Percentiles rank a stretch among this genome's conserved stretches.
Evolutionary conservation across 2,888 invertebrate genomes (phyloP).

Genomic region (Electrophaes corylata): DNA sequence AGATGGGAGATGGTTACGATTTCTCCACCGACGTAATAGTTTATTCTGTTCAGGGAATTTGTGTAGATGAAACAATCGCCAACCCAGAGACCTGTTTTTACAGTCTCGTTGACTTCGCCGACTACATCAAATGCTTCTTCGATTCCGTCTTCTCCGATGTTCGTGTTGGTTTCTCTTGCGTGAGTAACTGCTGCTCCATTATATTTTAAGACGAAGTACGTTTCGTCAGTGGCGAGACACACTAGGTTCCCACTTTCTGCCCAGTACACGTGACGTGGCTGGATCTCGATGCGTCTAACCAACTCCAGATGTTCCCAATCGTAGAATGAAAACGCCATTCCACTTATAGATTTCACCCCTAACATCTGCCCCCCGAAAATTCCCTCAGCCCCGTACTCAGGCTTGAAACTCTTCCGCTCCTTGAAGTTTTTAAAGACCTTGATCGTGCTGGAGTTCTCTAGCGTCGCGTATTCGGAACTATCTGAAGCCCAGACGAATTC

Average conservation of each 20-base stretch:
- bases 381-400: constrained; percentile 98
- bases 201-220: constrained; percentile 96
- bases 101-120: constrained; percentile 94
- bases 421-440: constrained; percentile 99
- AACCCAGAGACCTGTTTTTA: constrained; percentile 98
- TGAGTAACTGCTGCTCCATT: constrained; percentile 91
- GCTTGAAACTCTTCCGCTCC: constrained; percentile 97
- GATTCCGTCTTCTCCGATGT: constrained; percentile 94
- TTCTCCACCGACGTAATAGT: constrained; percentile 99
- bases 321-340: constrained; percentile 97
- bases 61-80: constrained; percentile 99
- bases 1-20: constrained; percentile 99
- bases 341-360: constrained; percentile 96
- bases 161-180: constrained; percentile 90
- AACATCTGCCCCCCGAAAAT: constrained; percentile 96
- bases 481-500: constrained; percentile 99
- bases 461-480: constrained; percentile 95
- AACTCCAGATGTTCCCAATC: constrained; percentile 98
- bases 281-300: constrained; percentile 96
- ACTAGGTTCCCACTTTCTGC: constrained; percentile 97
- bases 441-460: constrained; percentile 95
- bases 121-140: constrained; percentile 98
- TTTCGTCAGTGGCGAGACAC: constrained; percentile 97
- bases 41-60: constrained; percentile 97
- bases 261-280: constrained; percentile 97